phyloP scores from a whole-genome alignment of 2,888 invertebrate species.

The Chloroclystis v-ata region DNA sequence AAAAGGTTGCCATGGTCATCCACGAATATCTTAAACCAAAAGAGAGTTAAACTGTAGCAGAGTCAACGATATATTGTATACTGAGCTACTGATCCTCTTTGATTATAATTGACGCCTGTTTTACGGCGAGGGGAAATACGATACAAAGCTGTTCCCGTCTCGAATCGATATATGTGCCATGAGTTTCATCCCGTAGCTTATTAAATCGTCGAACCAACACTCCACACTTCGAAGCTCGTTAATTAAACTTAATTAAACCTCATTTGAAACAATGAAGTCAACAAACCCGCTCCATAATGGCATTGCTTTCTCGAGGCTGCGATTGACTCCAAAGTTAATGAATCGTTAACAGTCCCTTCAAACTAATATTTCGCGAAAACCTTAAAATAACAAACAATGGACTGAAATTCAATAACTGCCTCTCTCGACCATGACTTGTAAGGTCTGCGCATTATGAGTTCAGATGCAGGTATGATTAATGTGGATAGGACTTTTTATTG shows the following conservation, averaged over 20 bases:
- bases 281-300: neutral
- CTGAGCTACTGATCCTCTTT: no score
- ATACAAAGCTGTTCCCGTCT: no score
- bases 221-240: neutral
- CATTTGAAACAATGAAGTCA: neutral
- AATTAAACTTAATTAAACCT: slow-evolving; percentile 3
- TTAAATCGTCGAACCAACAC: neutral
- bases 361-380: slow-evolving; percentile 46
- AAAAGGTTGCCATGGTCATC: no score
- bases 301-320: neutral
- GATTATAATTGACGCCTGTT: no score
- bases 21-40: no score
- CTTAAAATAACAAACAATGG: slow-evolving; percentile 57
- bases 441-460: slow-evolving; percentile 38
- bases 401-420: slow-evolving; percentile 57
- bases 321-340: slow-evolving; percentile 31
- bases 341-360: slow-evolving; percentile 38
- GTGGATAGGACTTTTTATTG: slow-evolving; percentile 30
- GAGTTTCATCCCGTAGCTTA: no score
- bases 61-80: no score
- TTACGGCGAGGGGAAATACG: no score
- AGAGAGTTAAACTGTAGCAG: no score
- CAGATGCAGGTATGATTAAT: slow-evolving; percentile 23
- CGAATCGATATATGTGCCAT: no score
- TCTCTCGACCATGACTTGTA: slow-evolving; percentile 46